phyloP scores from a whole-genome alignment of 2,113 vertebrate species.

The Crocuta crocuta region DNA sequence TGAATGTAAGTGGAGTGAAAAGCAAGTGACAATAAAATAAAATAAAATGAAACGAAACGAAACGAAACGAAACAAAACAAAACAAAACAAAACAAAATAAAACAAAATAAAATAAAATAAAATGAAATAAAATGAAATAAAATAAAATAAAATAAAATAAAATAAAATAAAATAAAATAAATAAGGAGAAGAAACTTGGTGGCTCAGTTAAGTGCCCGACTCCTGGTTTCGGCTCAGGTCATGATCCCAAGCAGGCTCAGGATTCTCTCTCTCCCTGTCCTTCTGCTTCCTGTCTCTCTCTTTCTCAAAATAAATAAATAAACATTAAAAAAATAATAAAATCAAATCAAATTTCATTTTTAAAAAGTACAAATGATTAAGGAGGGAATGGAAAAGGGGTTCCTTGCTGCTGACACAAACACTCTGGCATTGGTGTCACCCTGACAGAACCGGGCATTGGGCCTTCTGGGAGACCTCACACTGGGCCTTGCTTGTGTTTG shows the following conservation, averaged over 20 bases:
- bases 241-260: too few relatives aligned
- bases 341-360: neutral
- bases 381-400: neutral
- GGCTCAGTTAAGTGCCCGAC: too few relatives aligned
- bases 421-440: neutral
- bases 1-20: neutral
- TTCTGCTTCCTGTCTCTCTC: too few relatives aligned
- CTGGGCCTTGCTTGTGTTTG: fast-evolving
- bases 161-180: neutral
- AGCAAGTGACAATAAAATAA: slow-evolving; percentile 17
- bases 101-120: neutral
- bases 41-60: neutral
- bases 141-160: neutral
- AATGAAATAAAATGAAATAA: neutral
- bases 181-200: neutral
- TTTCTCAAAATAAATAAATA: too few relatives aligned
- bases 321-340: neutral
- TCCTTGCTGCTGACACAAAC: too few relatives aligned
- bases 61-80: neutral
- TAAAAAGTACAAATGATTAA: neutral
- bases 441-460: fast-evolving
- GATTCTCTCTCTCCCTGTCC: too few relatives aligned
- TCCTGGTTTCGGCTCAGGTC: too few relatives aligned
- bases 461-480: neutral
- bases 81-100: neutral